Evolutionary conservation across 2,113 vertebrate species (phyloP).

Genomic region (Hypomesus transpacificus): DNA sequence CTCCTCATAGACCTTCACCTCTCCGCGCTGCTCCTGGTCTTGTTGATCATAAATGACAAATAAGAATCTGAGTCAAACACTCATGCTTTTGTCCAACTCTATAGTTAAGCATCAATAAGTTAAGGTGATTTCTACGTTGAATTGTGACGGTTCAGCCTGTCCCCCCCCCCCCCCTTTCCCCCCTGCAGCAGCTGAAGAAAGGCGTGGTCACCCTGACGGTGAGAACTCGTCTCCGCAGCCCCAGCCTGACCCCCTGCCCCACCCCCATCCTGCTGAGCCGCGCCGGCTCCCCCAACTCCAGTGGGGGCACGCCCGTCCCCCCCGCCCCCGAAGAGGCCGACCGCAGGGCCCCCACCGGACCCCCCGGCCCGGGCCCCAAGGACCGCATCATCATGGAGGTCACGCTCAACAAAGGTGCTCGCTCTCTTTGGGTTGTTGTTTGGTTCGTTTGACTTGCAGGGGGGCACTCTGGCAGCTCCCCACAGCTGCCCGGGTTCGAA

Average conservation of each 20-base stretch:
- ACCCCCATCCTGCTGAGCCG: slow-evolving; percentile 87
- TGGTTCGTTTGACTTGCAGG: too few relatives aligned
- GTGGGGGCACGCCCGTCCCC: slow-evolving; percentile 49
- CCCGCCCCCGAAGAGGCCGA: slow-evolving; percentile 70
- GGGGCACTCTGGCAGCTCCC: too few relatives aligned
- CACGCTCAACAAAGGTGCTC: slow-evolving; percentile 87
- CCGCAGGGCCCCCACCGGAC: slow-evolving; percentile 63
- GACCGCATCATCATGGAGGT: slow-evolving; percentile 96
- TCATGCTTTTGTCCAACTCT: too few relatives aligned
- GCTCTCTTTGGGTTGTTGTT: too few relatives aligned
- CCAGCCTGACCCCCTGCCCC: slow-evolving; percentile 86
- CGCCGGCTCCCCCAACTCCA: slow-evolving; percentile 87
- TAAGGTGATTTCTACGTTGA: too few relatives aligned
- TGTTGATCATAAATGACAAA: too few relatives aligned
- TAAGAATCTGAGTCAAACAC: too few relatives aligned
- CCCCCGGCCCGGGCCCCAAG: slow-evolving; percentile 78
- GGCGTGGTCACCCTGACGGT: slow-evolving; percentile 91
- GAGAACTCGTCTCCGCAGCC: slow-evolving; percentile 89
- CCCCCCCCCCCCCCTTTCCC: not conserved
- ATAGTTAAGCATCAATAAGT: too few relatives aligned
- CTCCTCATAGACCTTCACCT: too few relatives aligned
- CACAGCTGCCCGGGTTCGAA: too few relatives aligned
- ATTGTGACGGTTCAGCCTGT: too few relatives aligned
- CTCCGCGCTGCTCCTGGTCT: not conserved
- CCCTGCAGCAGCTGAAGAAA: slow-evolving; percentile 88